These are phyloP conservation scores for Agonopterix subpropinquella DNA, from an alignment of 2,888 invertebrate species.

Conservation along the genomic window DNA sequence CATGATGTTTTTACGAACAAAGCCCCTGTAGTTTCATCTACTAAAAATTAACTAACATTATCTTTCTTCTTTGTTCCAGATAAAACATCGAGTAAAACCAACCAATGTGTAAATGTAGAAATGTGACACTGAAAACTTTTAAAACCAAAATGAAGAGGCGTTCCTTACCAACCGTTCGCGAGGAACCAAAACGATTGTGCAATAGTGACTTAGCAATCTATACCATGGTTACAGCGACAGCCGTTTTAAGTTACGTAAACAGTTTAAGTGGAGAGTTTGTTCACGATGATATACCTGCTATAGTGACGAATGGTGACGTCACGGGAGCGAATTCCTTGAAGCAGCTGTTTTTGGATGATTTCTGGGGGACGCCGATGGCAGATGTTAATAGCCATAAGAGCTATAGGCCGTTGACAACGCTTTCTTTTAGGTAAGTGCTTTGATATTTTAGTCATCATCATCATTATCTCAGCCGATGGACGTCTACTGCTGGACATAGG, in stretches of 20 bases:
- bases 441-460: conserved; percentile 5
- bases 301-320: conserved; percentile 88
- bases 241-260: conserved; percentile 83
- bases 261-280: conserved; percentile 88
- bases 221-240: conserved; percentile 78
- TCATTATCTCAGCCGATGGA: too few species aligned
- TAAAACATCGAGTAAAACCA: conserved; percentile 18
- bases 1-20: too few species aligned
- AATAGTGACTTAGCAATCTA: conserved; percentile 77
- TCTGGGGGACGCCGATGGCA: conserved; percentile 91
- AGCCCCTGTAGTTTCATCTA: too few species aligned
- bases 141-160: conserved; percentile 68
- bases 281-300: conserved; percentile 91
- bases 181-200: conserved; percentile 35
- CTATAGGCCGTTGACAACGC: conserved; percentile 87
- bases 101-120: conserved; percentile 65
- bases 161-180: conserved; percentile 51
- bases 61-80: conserved; percentile 43
- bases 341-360: conserved; percentile 84
- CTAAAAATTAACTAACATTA: not conserved
- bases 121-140: conserved; percentile 45
- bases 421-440: conserved; percentile 87
- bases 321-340: conserved; percentile 78
- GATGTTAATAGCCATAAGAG: conserved; percentile 90
- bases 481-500: too few species aligned